Percentiles rank a stretch among this genome's conserved stretches.
Evolutionary conservation across 2,113 vertebrate species (phyloP).

Genomic region (Falcunculus frontatus): DNA sequence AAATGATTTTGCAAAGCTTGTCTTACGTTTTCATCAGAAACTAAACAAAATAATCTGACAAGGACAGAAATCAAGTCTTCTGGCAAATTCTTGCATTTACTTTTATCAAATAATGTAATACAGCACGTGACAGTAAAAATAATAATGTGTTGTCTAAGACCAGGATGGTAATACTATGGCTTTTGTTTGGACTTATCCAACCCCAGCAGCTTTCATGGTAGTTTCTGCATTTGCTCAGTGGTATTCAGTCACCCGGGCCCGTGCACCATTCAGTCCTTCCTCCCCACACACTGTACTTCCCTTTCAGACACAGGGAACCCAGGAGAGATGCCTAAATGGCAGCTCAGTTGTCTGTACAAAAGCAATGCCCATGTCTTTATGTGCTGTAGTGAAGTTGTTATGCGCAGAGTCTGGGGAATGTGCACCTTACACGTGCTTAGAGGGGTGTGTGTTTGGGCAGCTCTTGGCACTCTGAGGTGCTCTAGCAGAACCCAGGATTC

Average conservation of each 20-base stretch:
- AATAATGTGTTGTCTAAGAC: slow-evolving; percentile 40
- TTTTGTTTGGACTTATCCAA: neutral
- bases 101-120: slow-evolving; percentile 63
- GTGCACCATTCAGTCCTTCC: fast-evolving
- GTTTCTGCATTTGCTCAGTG: neutral
- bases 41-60: slow-evolving; percentile 67
- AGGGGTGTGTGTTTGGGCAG: neutral
- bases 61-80: slow-evolving; percentile 62
- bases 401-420: neutral
- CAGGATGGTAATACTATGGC: neutral
- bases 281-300: neutral
- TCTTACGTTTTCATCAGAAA: slow-evolving; percentile 64
- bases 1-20: slow-evolving; percentile 65
- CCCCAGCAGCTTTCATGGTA: neutral
- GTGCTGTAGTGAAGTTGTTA: neutral
- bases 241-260: neutral
- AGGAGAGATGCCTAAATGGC: neutral
- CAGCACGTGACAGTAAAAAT: slow-evolving; percentile 37
- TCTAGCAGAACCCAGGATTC: neutral
- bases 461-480: fast-evolving
- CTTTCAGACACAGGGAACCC: neutral
- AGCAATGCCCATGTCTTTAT: fast-evolving
- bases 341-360: neutral
- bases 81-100: slow-evolving; percentile 55
- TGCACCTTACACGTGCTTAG: fast-evolving